Base-by-base conservation (phyloP, 2,888 invertebrate genomes). In the Aproaerema taeniolella region DNA sequence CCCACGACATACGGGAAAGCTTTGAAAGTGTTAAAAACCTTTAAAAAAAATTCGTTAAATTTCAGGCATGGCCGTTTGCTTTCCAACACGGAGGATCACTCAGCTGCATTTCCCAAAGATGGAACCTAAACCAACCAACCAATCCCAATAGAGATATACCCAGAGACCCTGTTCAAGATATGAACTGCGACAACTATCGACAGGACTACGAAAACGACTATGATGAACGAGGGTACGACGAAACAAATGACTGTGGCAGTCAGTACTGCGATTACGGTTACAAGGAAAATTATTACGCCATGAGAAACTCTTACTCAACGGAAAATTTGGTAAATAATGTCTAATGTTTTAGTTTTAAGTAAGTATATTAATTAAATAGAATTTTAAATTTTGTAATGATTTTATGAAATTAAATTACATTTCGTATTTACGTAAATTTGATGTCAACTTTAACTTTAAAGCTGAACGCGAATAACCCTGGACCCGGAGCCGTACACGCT, bases 21-120 rank as follows among this genome's bases (percentile, higher is more conserved):
- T n/a, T n/a, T n/a, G n/a, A n/a, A n/a, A n/a, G n/a, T n/a, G n/a
- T n/a, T n/a, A n/a, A n/a, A n/a, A n/a, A n/a, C n/a, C n/a, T n/a
- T n/a, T n/a, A n/a, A n/a, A n/a, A n/a, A n/a, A n/a, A n/a, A n/a
- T n/a, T n/a, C n/a, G n/a, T 17, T 4, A 7, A 9, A 14, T 12
- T 88, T 15, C 89, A 93, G 93, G 92, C 92, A n/a, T 93, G 93
- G 93, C 93, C 93, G 1, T 93, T 93, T 61, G 92, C 92, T 42
- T 92, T 93, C 64, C 93, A 93, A 70, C 90, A 91, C 45, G 88
- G 88, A 10, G 87, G 87, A 1, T 64, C 85, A 4, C 69, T 88
- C 43, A 83, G 80, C 53, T 82, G 81, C 53, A 74, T 82, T 43
- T 81, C 86, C 0, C 85, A 85, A 46, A 58, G 85, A 41, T 85